Percentiles rank a stretch among this genome's conserved stretches.
phyloP scores from a whole-genome alignment of 2,113 vertebrate species.

The Mastomys coucha region DNA sequence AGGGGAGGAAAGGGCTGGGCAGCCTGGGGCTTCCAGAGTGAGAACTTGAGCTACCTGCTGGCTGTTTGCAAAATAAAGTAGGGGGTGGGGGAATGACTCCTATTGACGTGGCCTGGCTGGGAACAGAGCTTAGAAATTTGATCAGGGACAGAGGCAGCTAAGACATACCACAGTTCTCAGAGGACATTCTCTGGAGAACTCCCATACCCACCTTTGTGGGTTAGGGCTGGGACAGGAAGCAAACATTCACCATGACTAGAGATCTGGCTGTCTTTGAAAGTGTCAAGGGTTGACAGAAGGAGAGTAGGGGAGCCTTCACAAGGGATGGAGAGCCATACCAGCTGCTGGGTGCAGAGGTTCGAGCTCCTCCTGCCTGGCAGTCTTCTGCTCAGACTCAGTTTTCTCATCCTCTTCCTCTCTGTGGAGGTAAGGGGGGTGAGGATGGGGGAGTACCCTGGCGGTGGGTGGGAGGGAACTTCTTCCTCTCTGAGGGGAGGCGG shows the following conservation, averaged over 20 bases:
- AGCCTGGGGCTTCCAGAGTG: not conserved
- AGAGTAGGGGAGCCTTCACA: not conserved
- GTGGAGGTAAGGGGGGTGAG: not conserved
- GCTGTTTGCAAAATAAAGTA: not conserved
- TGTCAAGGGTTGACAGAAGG: not conserved
- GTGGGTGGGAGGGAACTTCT: not conserved
- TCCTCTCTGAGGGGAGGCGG: not conserved
- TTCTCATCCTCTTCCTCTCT: not conserved
- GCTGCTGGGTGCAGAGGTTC: not conserved
- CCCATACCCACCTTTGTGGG: not conserved
- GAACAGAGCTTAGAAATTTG: constrained; percentile 33
- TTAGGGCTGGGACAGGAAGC: not conserved
- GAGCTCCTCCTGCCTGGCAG: not conserved
- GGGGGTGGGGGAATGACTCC: not conserved
- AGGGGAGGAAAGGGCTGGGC: constrained; percentile 25
- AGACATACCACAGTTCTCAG: constrained; percentile 52
- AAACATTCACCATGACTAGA: not conserved
- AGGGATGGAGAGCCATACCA: too few relatives aligned
- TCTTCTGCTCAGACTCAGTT: not conserved
- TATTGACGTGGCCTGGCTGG: not conserved
- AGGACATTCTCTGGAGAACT: constrained; percentile 37
- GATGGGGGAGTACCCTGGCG: not conserved
- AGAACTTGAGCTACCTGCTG: not conserved
- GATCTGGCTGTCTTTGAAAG: not conserved
- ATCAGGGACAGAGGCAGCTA: constrained; percentile 2